Percentiles rank a stretch among this genome's conserved stretches.
Evolutionary conservation across 2,113 vertebrate species (phyloP).

Genomic region (Colossoma macropomum): DNA sequence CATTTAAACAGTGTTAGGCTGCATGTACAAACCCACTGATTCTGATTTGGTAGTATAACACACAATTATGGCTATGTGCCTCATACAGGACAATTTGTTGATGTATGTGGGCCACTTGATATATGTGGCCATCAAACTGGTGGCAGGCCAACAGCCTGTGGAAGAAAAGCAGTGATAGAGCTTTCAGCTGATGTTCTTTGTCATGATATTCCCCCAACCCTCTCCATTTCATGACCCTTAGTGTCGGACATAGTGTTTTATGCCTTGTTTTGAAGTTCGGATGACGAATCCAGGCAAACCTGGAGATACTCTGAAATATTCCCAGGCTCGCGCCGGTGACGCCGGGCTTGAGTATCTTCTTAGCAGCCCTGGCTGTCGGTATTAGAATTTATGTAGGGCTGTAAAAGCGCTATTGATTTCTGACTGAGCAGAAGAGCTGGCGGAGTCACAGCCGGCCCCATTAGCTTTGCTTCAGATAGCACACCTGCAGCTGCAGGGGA

Average conservation of each 20-base stretch:
- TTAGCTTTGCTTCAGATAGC: conserved; percentile 51
- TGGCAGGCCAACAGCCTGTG: not conserved
- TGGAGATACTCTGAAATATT: conserved; percentile 32
- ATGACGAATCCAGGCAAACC: conserved; percentile 41
- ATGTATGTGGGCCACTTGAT: not conserved
- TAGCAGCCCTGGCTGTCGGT: conserved; percentile 38
- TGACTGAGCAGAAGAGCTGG: conserved; percentile 42
- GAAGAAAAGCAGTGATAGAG: not conserved
- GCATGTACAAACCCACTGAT: not conserved
- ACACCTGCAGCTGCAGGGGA: conserved; percentile 38
- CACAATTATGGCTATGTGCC: not conserved
- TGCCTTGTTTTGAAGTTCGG: conserved; percentile 41
- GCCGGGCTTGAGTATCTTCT: conserved; percentile 38
- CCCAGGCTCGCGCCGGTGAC: conserved; percentile 16
- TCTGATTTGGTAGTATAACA: not conserved
- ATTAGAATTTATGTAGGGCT: conserved; percentile 57
- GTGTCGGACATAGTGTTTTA: conserved; percentile 33
- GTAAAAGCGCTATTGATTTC: conserved; percentile 59
- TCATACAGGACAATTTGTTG: not conserved
- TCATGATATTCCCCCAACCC: not conserved
- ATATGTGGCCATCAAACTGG: not conserved
- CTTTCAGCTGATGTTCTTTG: conserved; percentile 12
- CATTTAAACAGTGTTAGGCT: not conserved
- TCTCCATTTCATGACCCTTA: not conserved
- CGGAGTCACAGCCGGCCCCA: conserved; percentile 32